Evolutionary conservation across 1,140 invertebrate genomes (phyloP).

Genomic region (Platyura marginata): DNA sequence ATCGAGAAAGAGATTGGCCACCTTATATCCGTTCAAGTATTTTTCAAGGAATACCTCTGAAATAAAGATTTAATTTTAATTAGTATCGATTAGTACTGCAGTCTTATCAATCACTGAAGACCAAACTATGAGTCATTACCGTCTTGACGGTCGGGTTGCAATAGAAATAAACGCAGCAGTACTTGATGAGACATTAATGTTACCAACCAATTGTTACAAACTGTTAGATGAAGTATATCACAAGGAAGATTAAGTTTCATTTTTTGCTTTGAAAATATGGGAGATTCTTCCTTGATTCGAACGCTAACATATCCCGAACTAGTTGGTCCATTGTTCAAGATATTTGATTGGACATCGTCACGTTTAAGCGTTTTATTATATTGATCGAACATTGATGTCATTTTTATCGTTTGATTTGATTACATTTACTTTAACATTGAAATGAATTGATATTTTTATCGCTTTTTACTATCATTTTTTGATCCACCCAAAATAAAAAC

Average conservation of each 20-base stretch:
- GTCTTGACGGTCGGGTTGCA: constrained; percentile 54
- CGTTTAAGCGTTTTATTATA: constrained; percentile 29
- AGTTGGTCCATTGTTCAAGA: constrained; percentile 16
- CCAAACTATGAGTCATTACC: constrained; percentile 39
- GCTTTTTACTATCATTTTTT: no score
- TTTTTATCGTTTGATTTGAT: no score
- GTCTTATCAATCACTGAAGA: background rate
- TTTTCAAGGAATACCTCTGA: constrained; percentile 40
- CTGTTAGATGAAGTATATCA: constrained; percentile 57
- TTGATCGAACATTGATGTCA: constrained; percentile 61
- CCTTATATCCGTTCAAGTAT: constrained; percentile 36
- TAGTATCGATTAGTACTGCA: no score
- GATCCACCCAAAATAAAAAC: no score
- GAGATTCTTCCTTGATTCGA: constrained; percentile 45
- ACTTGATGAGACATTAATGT: constrained; percentile 69
- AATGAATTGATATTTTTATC: no score
- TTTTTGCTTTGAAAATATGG: constrained; percentile 61
- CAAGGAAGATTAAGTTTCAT: constrained; percentile 61
- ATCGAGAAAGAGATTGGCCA: constrained; percentile 63
- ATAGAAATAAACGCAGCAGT: constrained; percentile 64
- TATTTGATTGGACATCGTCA: constrained; percentile 12
- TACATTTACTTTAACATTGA: no score
- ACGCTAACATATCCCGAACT: constrained; percentile 47
- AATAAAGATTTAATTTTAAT: no score
- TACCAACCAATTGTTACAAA: constrained; percentile 64